Conservation (phyloP, 1,140 invertebrate species). For the Tetranychus urticae region DNA sequence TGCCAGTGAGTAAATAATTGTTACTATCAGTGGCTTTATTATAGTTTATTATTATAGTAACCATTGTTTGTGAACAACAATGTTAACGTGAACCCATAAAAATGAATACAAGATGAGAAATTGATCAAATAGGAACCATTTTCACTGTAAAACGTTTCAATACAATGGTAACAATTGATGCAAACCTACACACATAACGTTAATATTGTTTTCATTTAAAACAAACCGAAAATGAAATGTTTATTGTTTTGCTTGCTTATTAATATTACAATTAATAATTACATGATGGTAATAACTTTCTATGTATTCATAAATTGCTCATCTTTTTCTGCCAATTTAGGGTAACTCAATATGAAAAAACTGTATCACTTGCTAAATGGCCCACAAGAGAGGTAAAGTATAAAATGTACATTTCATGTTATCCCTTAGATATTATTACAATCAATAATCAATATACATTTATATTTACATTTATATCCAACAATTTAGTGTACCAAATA, state of each 20-base stretch:
- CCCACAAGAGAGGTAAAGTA: slow-evolving; percentile 8
- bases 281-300: no score
- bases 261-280: no score
- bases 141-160: no score
- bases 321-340: not conserved
- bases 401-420: not conserved
- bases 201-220: not conserved
- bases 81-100: no score
- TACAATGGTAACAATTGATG: no score
- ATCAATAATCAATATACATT: not conserved
- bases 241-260: no score
- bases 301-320: no score
- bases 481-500: not conserved
- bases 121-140: no score
- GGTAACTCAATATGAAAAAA: slow-evolving; percentile 11
- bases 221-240: not conserved
- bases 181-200: not conserved
- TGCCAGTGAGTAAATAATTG: slow-evolving; percentile 7
- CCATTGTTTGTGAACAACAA: no score
- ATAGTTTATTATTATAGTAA: not conserved
- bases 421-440: not conserved
- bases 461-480: not conserved
- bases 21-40: not conserved
- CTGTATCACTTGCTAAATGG: slow-evolving; percentile 10
- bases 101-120: no score